Percentiles rank a stretch among this genome's conserved stretches.
Conservation (phyloP, 2,888 invertebrate genomes). For the Tenthredo livida region DNA sequence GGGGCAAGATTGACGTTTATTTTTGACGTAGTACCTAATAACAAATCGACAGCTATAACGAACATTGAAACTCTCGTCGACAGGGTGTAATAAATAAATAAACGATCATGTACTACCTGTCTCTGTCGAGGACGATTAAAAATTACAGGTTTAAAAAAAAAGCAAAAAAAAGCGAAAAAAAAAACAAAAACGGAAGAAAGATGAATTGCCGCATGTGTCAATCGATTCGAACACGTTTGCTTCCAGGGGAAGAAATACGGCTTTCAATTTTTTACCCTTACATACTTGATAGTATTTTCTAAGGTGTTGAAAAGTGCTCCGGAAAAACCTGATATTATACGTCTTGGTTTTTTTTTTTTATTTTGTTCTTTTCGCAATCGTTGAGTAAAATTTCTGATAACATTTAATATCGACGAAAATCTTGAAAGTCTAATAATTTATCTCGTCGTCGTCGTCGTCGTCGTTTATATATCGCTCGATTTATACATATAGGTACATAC, state of each 20-base stretch:
- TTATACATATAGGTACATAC: background rate
- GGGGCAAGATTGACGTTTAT: background rate
- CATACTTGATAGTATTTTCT: background rate
- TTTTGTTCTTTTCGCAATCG: background rate
- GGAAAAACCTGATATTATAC: background rate
- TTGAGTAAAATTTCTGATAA: background rate
- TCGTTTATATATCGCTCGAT: background rate
- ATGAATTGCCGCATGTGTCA: too few relatives aligned
- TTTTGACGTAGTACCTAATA: background rate
- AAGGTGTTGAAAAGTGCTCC: background rate
- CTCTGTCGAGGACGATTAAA: background rate
- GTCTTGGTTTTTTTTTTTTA: too few relatives aligned
- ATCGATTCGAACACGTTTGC: too few relatives aligned
- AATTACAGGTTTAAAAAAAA: background rate
- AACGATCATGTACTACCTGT: background rate
- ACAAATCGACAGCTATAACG: background rate
- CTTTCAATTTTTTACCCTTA: too few relatives aligned
- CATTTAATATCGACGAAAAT: background rate
- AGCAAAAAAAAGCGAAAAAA: too few relatives aligned
- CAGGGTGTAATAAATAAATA: background rate
- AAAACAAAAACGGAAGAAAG: too few relatives aligned
- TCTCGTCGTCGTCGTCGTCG: background rate
- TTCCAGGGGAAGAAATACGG: too few relatives aligned
- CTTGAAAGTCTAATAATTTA: background rate
- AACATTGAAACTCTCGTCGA: background rate